phyloP scores from a whole-genome alignment of 2,888 invertebrate genomes.

The Notocelia uddmanniana region DNA sequence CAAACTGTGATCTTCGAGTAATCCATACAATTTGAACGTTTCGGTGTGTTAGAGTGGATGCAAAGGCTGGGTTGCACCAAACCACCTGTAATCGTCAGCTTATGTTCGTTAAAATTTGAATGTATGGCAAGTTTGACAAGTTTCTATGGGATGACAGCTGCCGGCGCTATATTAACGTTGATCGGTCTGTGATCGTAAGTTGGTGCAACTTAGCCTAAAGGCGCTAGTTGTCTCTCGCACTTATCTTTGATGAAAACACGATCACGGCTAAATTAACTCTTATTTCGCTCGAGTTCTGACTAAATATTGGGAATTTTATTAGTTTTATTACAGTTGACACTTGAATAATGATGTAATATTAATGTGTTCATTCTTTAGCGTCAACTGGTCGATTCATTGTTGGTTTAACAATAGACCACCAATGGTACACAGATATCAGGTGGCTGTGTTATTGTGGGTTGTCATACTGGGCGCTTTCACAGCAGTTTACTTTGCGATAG shows the following conservation, averaged over 20 bases:
- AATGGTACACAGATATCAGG: background rate
- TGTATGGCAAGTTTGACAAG: too few relatives aligned
- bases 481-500: background rate
- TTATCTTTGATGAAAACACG: background rate
- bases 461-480: background rate
- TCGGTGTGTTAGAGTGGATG: too few relatives aligned
- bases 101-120: too few relatives aligned
- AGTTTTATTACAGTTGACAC: slow-evolving; percentile 29
- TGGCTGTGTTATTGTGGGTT: background rate
- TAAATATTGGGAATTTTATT: slow-evolving; percentile 17
- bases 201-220: too few relatives aligned
- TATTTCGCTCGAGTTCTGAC: slow-evolving; percentile 1
- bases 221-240: background rate
- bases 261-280: background rate
- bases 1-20: too few relatives aligned
- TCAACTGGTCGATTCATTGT: slow-evolving; percentile 21
- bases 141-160: too few relatives aligned
- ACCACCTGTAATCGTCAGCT: too few relatives aligned
- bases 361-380: slow-evolving; percentile 24
- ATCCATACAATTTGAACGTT: too few relatives aligned
- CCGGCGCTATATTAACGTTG: too few relatives aligned
- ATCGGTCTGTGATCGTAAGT: too few relatives aligned
- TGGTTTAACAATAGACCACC: slow-evolving; percentile 21
- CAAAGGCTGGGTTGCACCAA: too few relatives aligned
- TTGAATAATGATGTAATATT: slow-evolving; percentile 18